Evolutionary conservation across 1,140 invertebrate species (phyloP), one percentile per base, ranked within the genome.

Genomic region (Meloidogyne floridensis): DNA sequence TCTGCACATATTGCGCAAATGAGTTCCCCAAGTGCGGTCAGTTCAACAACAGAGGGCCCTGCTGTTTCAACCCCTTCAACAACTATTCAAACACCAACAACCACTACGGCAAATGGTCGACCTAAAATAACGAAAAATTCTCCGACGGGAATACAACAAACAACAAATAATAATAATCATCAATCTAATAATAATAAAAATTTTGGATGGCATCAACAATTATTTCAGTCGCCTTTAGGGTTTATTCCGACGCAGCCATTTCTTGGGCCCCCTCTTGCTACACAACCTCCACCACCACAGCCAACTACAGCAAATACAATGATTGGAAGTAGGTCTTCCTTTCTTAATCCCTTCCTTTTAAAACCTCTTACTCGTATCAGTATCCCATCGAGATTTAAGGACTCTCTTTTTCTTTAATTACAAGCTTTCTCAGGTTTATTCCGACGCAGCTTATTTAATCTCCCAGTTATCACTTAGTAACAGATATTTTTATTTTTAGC

Each of bases 1-100:
- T 47, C 32, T 72, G 77, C 77, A 43, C 77, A 79, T 72, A 79
- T 79, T 69, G 77, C 53, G 20, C 54, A 79, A 72, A 69, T 71
- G 3, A 79, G 77, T 47, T 79, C 77, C 2, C 77, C 77, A 42
- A 79, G 65, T 69, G 77, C 65, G 9, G 77, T 79, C 32, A 79
- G 77, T 51, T 79, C 77, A 4, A 79, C 77, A 18, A 79, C 59
- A 71, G 77, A 54, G 20, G 65, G 77, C 8, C 10, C 51, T 43
- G 9, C 54, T 51, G 56, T 15, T 65, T 65, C 59, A 65, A 65
- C 59, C 59, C 59, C 59, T 65, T 65, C 59, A 65, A 32, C 32
- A 32, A 65, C 59, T 65, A 65, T 65, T n/a, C 59, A 65, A 65
- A 78, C 76, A 56, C 15, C 77, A 72, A 47, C 77, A n/a, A 13